Percentiles rank a stretch among this genome's conserved stretches.
phyloP scores from a whole-genome alignment of 2,888 invertebrate genomes.

The Amblyjoppa fuscipennis region DNA sequence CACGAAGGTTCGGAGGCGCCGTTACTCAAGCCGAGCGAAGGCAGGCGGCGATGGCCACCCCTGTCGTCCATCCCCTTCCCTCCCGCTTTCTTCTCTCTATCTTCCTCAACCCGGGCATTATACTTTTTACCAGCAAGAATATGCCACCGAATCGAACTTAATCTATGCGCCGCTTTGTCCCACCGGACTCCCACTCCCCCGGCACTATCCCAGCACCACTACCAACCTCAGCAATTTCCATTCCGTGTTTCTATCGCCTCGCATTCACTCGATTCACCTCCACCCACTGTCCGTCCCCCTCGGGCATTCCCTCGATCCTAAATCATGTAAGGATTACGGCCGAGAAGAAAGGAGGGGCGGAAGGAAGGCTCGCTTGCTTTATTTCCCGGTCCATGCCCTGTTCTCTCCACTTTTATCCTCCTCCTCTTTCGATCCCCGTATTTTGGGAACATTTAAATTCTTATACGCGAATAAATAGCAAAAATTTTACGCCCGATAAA shows the following conservation, averaged over 20 bases:
- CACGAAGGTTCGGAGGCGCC: slow-evolving; percentile 64
- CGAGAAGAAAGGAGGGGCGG: slow-evolving; percentile 70
- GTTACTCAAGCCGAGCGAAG: slow-evolving; percentile 64
- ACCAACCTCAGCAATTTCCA: slow-evolving; percentile 52
- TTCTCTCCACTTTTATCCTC: slow-evolving; percentile 59
- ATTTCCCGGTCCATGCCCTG: slow-evolving; percentile 54
- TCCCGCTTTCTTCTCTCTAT: slow-evolving; percentile 55
- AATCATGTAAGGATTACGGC: slow-evolving; percentile 83
- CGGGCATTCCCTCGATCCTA: slow-evolving; percentile 79
- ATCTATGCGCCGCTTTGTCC: slow-evolving; percentile 77
- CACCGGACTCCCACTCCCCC: slow-evolving; percentile 65
- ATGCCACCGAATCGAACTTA: slow-evolving; percentile 82
- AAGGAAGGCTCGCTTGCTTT: slow-evolving; percentile 64
- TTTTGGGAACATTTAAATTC: slow-evolving; percentile 85
- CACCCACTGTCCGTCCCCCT: slow-evolving; percentile 58
- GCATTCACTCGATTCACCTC: slow-evolving; percentile 59
- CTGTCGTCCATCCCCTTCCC: slow-evolving; percentile 57
- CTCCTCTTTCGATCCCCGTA: slow-evolving; percentile 70
- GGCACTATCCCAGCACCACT: slow-evolving; percentile 26
- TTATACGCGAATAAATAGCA: slow-evolving; percentile 85
- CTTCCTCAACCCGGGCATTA: slow-evolving; percentile 65
- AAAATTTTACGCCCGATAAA: slow-evolving; percentile 85
- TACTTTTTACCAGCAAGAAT: slow-evolving; percentile 74
- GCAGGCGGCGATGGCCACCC: slow-evolving; percentile 68
- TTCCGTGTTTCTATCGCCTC: slow-evolving; percentile 61